These are phyloP conservation scores for Oplegnathus fasciatus DNA, from an alignment of 2,113 vertebrate genomes.

Conservation along the genomic window DNA sequence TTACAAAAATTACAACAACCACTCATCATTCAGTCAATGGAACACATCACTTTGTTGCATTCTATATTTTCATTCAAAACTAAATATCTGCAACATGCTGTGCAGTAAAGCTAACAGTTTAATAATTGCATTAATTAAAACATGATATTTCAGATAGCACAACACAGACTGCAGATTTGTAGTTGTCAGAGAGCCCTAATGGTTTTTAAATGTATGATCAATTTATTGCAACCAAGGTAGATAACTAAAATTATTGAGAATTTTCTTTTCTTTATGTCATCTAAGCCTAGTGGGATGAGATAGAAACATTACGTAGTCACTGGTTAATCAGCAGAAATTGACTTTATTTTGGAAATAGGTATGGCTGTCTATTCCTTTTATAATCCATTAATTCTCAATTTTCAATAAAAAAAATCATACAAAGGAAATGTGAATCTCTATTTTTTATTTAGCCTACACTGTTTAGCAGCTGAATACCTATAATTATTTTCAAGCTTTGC, in stretches of 20 bases:
- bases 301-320: not conserved
- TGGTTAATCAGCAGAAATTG: not conserved
- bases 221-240: not conserved
- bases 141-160: not conserved
- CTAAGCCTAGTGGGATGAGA: not conserved
- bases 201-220: not conserved
- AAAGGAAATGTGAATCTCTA: not conserved
- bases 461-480: not conserved
- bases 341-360: not conserved
- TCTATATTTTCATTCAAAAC: not conserved
- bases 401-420: not conserved
- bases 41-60: not conserved
- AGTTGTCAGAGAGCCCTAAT: too few species aligned
- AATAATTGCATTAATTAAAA: not conserved
- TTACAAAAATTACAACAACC: too few species aligned
- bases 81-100: not conserved
- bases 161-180: not conserved
- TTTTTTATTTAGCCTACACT: not conserved
- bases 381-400: not conserved
- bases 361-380: not conserved
- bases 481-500: conserved; percentile 7
- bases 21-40: not conserved
- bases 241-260: not conserved
- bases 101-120: not conserved
- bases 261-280: not conserved